Evolutionary conservation across 1,140 invertebrate species (phyloP).

Genomic region (Lanistes nyassanus): DNA sequence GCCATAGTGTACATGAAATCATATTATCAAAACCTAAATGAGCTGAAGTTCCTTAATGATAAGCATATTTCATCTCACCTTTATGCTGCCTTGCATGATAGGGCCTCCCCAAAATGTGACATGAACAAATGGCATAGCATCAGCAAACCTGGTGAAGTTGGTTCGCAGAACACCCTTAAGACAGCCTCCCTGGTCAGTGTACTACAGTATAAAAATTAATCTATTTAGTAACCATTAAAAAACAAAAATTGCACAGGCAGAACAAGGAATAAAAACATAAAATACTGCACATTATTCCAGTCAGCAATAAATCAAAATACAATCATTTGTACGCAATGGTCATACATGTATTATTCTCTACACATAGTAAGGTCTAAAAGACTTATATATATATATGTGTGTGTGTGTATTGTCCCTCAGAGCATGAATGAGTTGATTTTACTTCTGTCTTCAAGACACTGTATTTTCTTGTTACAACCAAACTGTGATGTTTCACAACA

Average conservation of each 20-base stretch:
- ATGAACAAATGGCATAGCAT: conserved; percentile 27
- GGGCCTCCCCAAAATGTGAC: conserved; percentile 38
- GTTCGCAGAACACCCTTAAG: conserved; percentile 44
- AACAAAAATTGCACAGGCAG: not conserved
- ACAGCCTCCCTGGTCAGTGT: conserved; percentile 12
- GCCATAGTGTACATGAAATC: no score
- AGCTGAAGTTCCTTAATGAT: no score
- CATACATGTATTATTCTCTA: not conserved
- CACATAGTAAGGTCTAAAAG: no score
- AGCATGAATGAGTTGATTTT: no score
- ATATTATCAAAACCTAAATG: no score
- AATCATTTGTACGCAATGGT: not conserved
- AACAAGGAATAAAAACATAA: not conserved
- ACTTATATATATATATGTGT: no score
- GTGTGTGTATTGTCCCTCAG: no score
- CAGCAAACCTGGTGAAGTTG: conserved; percentile 39
- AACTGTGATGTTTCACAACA: no score
- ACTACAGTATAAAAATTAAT: not conserved
- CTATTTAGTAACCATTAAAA: no score
- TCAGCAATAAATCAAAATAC: not conserved
- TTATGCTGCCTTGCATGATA: conserved; percentile 21
- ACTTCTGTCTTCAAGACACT: no score
- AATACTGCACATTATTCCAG: no score
- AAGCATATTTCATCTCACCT: conserved; percentile 18
- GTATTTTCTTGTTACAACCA: no score